Percentiles rank a stretch among this genome's conserved stretches.
phyloP scores from a whole-genome alignment of 2,888 invertebrate genomes.

The Bellardia pandia region DNA sequence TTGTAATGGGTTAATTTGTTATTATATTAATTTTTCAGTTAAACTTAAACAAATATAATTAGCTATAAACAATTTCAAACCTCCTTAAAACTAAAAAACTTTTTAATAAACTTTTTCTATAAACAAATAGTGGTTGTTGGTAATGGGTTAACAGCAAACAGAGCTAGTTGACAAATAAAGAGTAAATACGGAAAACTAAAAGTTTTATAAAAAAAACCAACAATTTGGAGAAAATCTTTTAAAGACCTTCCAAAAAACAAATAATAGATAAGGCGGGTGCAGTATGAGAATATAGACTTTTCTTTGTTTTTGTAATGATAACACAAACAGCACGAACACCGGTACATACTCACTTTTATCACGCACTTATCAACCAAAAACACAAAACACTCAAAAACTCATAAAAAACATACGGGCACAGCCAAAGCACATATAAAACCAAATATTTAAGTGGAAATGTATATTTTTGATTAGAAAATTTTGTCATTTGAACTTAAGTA shows the following conservation, averaged over 20 bases:
- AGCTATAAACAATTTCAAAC: neutral
- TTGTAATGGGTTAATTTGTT: too few relatives aligned
- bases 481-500: neutral
- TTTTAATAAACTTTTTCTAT: constrained; percentile 33
- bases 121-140: constrained; percentile 64
- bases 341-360: constrained; percentile 31
- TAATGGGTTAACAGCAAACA: constrained; percentile 56
- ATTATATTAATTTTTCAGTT: too few relatives aligned
- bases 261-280: neutral
- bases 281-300: neutral
- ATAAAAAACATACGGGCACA: neutral
- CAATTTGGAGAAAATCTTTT: neutral
- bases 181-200: neutral
- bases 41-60: neutral
- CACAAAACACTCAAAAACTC: neutral
- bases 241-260: neutral
- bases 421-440: neutral
- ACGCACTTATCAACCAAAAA: constrained; percentile 46
- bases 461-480: constrained; percentile 29
- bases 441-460: neutral
- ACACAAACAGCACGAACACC: neutral
- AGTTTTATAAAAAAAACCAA: neutral
- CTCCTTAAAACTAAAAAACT: neutral
- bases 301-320: constrained; percentile 5
- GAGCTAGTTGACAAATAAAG: constrained; percentile 9